A percentile compares a stretch with the other conserved stretches of the same genome.
Evolutionary conservation across 2,797 vertebrate species (phyloP).

Genomic region (Melanotaenia parkinsoni): DNA sequence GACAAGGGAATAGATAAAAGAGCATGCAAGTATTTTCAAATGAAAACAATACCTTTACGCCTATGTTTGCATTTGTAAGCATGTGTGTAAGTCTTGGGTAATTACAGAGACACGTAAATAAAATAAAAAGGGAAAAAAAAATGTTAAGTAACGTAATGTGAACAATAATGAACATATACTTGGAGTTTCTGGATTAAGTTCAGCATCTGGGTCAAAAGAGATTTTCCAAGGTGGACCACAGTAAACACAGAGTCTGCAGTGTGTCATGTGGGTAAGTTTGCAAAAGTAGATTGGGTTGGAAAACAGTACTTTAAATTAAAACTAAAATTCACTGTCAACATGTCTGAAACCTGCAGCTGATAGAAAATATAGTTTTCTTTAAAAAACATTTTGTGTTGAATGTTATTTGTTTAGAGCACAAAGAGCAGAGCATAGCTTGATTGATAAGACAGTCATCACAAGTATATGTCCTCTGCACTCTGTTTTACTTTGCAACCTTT

Average conservation of each 20-base stretch:
- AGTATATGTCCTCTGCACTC: not conserved
- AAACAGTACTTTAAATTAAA: not conserved
- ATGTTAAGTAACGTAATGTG: not conserved
- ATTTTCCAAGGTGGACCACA: not conserved
- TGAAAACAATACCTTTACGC: slow-evolving; percentile 23
- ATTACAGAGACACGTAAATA: slow-evolving; percentile 22
- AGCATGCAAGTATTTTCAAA: slow-evolving; percentile 32
- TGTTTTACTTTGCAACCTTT: slow-evolving; percentile 11
- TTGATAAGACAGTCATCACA: not conserved
- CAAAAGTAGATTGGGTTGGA: not conserved
- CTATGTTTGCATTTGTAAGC: not conserved
- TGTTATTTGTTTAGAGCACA: too few species aligned
- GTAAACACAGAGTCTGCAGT: not conserved
- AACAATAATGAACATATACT: slow-evolving; percentile 21
- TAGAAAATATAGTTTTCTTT: not conserved
- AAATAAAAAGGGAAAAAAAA: slow-evolving; percentile 3
- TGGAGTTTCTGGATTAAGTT: not conserved
- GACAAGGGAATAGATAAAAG: slow-evolving; percentile 36
- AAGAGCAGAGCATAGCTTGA: slow-evolving; percentile 12
- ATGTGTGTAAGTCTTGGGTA: slow-evolving; percentile 1
- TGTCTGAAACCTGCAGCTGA: not conserved
- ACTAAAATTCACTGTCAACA: not conserved
- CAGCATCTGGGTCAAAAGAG: not conserved
- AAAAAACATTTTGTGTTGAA: too few species aligned
- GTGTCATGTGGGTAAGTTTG: not conserved